Conservation (phyloP, 2,888 invertebrate species). For the Agrotis segetum region DNA sequence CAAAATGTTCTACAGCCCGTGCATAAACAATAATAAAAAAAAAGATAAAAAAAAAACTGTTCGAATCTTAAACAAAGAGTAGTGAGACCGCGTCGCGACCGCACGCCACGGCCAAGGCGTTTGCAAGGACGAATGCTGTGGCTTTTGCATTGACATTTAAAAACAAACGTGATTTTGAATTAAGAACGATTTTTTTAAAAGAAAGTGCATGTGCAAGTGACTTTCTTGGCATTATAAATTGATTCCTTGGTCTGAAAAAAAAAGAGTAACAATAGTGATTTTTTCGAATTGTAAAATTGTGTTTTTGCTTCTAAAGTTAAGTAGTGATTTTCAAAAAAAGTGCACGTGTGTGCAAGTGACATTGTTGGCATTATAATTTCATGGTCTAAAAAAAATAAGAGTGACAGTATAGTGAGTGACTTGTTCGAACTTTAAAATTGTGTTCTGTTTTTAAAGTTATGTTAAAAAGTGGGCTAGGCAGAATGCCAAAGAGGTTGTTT, state of each 20-base stretch:
- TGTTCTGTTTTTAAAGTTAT: conserved; percentile 25
- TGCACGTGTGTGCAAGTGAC: conserved; percentile 19
- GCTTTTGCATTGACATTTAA: conserved; percentile 62
- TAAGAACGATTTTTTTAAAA: conserved; percentile 34
- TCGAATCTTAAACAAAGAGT: conserved; percentile 86
- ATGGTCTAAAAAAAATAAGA: conserved; percentile 10
- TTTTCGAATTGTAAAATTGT: conserved; percentile 7
- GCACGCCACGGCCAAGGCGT: conserved; percentile 85
- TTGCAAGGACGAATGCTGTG: conserved; percentile 80
- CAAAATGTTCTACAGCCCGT: conserved; percentile 74
- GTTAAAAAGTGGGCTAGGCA: conserved; percentile 44
- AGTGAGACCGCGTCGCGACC: conserved; percentile 79
- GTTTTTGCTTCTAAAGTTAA: conserved; percentile 24
- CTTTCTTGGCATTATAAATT: neutral
- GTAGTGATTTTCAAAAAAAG: conserved; percentile 47
- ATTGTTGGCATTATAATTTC: conserved; percentile 1
- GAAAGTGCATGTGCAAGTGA: conserved; percentile 40
- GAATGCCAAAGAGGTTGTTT: conserved; percentile 45
- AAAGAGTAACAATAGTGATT: conserved; percentile 30
- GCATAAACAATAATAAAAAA: conserved; percentile 82
- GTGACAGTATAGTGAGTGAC: conserved; percentile 23
- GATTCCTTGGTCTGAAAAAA: neutral
- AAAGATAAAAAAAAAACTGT: conserved; percentile 61
- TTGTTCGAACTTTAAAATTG: conserved; percentile 7
- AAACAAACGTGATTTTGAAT: conserved; percentile 46